Percentiles rank a stretch among this genome's conserved stretches.
These are phyloP conservation scores for Haplochromis burtoni DNA, from an alignment of 2,113 vertebrate species.

Conservation along the genomic window DNA sequence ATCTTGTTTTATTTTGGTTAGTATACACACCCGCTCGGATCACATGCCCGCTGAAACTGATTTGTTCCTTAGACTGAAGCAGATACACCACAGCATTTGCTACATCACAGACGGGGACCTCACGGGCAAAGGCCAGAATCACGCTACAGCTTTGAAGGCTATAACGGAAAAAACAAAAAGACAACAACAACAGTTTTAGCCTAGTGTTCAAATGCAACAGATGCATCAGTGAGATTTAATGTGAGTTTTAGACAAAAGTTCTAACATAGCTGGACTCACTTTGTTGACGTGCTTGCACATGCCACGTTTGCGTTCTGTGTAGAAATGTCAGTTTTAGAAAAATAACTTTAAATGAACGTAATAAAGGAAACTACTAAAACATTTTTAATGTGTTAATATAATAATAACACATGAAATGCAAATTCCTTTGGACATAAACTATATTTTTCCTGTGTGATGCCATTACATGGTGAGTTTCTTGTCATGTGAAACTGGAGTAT, in stretches of 20 bases:
- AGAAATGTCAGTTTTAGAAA: background rate
- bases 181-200: background rate
- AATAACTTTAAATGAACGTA: background rate
- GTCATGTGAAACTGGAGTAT: background rate
- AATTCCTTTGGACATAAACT: background rate
- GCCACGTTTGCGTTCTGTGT: background rate
- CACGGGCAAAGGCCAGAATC: conserved; percentile 9
- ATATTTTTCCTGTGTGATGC: background rate
- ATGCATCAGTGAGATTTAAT: background rate
- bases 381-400: background rate
- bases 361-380: background rate
- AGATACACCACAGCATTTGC: background rate
- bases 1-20: background rate
- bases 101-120: conserved; percentile 33
- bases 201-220: background rate
- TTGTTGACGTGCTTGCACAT: background rate
- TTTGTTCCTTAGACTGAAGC: background rate
- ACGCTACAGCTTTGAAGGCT: conserved; percentile 11
- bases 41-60: background rate
- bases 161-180: background rate
- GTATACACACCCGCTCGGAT: conserved; percentile 47
- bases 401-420: background rate
- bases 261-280: conserved; percentile 23
- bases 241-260: background rate
- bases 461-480: background rate